A percentile compares a stretch with the other conserved stretches of the same genome.
Evolutionary conservation across 1,140 invertebrate genomes (phyloP).

Genomic region (Cardiocondyla obscurior): DNA sequence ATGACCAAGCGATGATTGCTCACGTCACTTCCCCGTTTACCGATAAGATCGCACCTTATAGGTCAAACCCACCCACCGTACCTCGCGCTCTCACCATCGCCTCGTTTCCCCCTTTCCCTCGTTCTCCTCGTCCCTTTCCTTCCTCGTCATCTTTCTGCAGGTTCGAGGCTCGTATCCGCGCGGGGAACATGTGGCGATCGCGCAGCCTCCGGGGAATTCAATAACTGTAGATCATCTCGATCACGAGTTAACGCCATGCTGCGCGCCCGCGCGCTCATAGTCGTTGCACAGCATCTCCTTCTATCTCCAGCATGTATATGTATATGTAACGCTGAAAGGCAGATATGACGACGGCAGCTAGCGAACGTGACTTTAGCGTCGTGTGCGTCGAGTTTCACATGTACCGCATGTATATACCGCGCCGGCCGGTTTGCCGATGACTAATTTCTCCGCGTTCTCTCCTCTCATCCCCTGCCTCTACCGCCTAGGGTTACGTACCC

Average conservation of each 20-base stretch:
- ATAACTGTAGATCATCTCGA: constrained; percentile 77
- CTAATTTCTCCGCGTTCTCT: too few species aligned
- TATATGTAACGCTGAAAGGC: too few species aligned
- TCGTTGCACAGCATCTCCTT: constrained; percentile 56
- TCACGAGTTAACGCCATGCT: constrained; percentile 69
- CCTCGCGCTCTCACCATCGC: not conserved
- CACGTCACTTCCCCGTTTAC: constrained; percentile 72
- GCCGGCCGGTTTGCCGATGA: too few species aligned
- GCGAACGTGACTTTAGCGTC: too few species aligned
- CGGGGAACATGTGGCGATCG: constrained; percentile 65
- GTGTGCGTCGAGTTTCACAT: too few species aligned
- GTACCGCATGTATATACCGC: too few species aligned
- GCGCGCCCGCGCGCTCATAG: constrained; percentile 15
- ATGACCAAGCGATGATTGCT: constrained; percentile 70
- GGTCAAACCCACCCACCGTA: constrained; percentile 57
- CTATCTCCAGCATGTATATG: constrained; percentile 47
- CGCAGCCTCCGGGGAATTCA: constrained; percentile 74
- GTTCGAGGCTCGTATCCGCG: constrained; percentile 29
- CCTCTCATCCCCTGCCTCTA: too few species aligned
- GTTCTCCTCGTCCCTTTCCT: constrained; percentile 50
- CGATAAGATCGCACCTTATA: constrained; percentile 72
- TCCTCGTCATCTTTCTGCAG: constrained; percentile 40
- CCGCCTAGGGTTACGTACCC: too few species aligned
- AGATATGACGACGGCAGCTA: too few species aligned
- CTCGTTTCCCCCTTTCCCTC: constrained; percentile 31